Evolutionary conservation across 2,888 invertebrate genomes (phyloP).

Genomic region (Diaphora mendica): DNA sequence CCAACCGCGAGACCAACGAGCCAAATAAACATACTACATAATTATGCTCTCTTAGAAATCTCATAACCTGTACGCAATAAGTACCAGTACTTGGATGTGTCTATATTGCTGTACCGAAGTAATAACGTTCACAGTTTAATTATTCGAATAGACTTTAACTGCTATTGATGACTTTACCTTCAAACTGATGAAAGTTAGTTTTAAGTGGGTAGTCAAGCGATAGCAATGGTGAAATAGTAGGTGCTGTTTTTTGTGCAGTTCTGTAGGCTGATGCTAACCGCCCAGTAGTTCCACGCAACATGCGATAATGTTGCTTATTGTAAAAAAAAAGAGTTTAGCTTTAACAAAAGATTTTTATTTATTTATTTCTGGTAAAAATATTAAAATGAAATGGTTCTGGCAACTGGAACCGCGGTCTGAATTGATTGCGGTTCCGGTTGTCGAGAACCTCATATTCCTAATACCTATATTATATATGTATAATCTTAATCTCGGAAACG

Average conservation of each 20-base stretch:
- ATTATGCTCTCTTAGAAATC: not conserved
- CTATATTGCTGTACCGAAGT: conserved; percentile 21
- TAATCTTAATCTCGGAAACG: too few relatives aligned
- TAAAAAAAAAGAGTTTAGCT: too few relatives aligned
- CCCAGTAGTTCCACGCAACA: not conserved
- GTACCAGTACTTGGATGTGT: conserved; percentile 17
- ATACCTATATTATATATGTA: too few relatives aligned
- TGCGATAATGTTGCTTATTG: too few relatives aligned
- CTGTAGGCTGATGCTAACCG: not conserved
- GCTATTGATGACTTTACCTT: conserved; percentile 21
- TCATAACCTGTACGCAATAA: not conserved
- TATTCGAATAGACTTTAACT: conserved; percentile 18
- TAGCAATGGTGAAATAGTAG: not conserved
- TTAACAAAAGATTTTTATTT: too few relatives aligned
- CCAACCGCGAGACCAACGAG: too few relatives aligned
- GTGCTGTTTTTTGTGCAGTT: conserved; percentile 13
- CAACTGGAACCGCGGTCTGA: too few relatives aligned
- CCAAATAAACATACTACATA: not conserved
- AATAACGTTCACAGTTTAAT: conserved; percentile 17
- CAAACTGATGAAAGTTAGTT: conserved; percentile 9
- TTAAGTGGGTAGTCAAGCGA: conserved; percentile 14
- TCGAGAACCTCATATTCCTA: too few relatives aligned
- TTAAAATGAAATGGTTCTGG: too few relatives aligned
- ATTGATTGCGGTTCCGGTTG: too few relatives aligned
- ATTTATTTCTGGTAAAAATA: too few relatives aligned